Percentiles rank a stretch among this genome's conserved stretches.
Conservation (phyloP, 2,888 invertebrate genomes). For the Xestia ashworthii region DNA sequence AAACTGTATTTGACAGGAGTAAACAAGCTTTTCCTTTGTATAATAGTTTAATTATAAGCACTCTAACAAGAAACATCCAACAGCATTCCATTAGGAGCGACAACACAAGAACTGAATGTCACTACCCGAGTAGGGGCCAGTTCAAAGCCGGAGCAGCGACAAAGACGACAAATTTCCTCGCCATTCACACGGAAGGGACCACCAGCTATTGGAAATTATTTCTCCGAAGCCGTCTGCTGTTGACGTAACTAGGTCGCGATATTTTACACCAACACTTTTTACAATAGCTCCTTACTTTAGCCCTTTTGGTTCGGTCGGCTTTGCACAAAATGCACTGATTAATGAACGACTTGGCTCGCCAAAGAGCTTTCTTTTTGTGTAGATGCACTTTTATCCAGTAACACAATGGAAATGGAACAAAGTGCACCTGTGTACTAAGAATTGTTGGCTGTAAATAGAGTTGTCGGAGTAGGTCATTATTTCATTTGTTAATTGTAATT, state of each 20-base stretch:
- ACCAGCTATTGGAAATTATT: constrained; percentile 83
- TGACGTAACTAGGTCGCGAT: constrained; percentile 85
- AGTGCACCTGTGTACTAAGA: constrained; percentile 45
- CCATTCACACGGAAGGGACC: constrained; percentile 78
- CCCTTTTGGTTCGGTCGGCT: constrained; percentile 59
- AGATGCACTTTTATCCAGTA: constrained; percentile 49
- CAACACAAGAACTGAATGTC: constrained; percentile 66
- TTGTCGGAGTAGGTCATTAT: constrained; percentile 28
- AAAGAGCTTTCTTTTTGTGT: constrained; percentile 44
- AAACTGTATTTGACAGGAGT: background rate
- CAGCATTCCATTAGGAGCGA: constrained; percentile 35
- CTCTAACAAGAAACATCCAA: constrained; percentile 9
- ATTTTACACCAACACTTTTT: constrained; percentile 76
- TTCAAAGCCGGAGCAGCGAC: constrained; percentile 73
- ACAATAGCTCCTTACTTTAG: constrained; percentile 66
- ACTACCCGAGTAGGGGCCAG: constrained; percentile 68
- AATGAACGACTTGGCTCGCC: constrained; percentile 48
- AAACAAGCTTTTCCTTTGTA: background rate
- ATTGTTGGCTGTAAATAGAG: constrained; percentile 33
- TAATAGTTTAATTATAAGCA: constrained; percentile 35
- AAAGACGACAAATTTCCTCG: constrained; percentile 81
- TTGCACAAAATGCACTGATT: constrained; percentile 53
- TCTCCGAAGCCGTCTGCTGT: constrained; percentile 77
- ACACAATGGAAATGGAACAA: constrained; percentile 32
- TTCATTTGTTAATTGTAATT: constrained; percentile 28